These are phyloP conservation scores for Masnerella sp. DNA, from an alignment of 2,888 invertebrate genomes.

Conservation along the genomic window DNA sequence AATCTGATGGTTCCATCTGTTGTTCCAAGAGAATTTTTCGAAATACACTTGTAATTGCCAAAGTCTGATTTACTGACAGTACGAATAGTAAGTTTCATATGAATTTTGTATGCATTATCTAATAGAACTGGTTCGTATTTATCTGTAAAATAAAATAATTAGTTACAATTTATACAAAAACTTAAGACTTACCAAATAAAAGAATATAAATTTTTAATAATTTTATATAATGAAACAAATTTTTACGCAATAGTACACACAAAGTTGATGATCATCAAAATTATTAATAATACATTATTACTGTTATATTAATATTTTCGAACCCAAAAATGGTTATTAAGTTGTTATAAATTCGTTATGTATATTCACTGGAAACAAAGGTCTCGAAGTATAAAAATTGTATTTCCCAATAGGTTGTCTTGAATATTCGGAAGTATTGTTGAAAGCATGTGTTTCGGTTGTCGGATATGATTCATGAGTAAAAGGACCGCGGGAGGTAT, in stretches of 20 bases:
- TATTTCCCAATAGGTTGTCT: too few relatives aligned
- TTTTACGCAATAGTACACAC: too few relatives aligned
- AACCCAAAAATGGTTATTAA: too few relatives aligned
- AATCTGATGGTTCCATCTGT: constrained; percentile 80
- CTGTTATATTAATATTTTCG: too few relatives aligned
- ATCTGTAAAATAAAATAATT: constrained; percentile 67
- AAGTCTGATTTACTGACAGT: constrained; percentile 78
- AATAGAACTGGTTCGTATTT: constrained; percentile 78
- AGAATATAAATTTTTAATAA: too few relatives aligned
- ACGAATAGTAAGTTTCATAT: constrained; percentile 79
- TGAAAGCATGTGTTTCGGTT: constrained; percentile 56
- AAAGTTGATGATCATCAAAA: too few relatives aligned
- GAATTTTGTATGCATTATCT: constrained; percentile 79
- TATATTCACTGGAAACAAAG: too few relatives aligned
- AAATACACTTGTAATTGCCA: constrained; percentile 79
- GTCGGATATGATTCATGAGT: constrained; percentile 53
- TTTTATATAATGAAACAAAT: too few relatives aligned
- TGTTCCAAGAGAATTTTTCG: constrained; percentile 80
- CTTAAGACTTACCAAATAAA: not conserved
- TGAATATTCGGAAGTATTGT: constrained; percentile 59
- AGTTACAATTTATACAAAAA: not conserved
- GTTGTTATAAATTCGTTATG: too few relatives aligned
- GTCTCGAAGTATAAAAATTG: too few relatives aligned
- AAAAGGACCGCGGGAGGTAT: constrained; percentile 41
- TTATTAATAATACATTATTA: too few relatives aligned